phyloP scores from a whole-genome alignment of 1,140 invertebrate species.

The Caenorhabditis brenneri region DNA sequence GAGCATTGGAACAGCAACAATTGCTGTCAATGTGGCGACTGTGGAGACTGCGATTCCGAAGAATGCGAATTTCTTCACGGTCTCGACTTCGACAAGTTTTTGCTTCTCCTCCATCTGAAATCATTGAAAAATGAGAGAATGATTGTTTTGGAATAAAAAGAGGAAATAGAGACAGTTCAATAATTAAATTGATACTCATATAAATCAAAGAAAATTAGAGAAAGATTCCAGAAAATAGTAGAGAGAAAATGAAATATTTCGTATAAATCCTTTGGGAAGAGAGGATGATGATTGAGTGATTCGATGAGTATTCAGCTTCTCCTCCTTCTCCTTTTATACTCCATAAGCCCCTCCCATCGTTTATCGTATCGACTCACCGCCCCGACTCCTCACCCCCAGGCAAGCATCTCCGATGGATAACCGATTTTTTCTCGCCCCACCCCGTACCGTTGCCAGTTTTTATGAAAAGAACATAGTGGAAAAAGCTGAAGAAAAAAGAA shows the following conservation, averaged over 20 bases:
- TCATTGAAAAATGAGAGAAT: neutral
- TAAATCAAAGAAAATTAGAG: too few species aligned
- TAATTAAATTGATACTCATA: too few species aligned
- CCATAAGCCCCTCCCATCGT: slow-evolving; percentile 23
- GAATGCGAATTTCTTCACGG: slow-evolving; percentile 54
- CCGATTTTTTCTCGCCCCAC: slow-evolving; percentile 39
- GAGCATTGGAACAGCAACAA: slow-evolving; percentile 65
- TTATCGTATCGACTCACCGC: neutral
- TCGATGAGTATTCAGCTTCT: slow-evolving; percentile 22
- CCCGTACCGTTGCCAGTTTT: slow-evolving; percentile 38
- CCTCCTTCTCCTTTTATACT: neutral
- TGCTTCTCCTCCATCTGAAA: slow-evolving; percentile 44
- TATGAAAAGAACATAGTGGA: neutral
- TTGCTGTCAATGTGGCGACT: slow-evolving; percentile 63
- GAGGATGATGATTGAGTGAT: neutral
- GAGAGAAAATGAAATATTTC: neutral
- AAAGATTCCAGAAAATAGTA: neutral
- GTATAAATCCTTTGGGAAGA: too few species aligned
- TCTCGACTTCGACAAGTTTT: slow-evolving; percentile 50
- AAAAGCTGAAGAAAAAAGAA: slow-evolving; percentile 9
- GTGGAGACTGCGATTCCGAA: slow-evolving; percentile 63
- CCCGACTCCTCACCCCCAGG: slow-evolving; percentile 38
- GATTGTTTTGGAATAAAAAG: too few species aligned
- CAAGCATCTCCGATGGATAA: slow-evolving; percentile 23
- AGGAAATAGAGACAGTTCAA: too few species aligned